These are phyloP conservation scores for Brachyhypopomus gauderio DNA, from an alignment of 2,113 vertebrate genomes.

Conservation along the genomic window DNA sequence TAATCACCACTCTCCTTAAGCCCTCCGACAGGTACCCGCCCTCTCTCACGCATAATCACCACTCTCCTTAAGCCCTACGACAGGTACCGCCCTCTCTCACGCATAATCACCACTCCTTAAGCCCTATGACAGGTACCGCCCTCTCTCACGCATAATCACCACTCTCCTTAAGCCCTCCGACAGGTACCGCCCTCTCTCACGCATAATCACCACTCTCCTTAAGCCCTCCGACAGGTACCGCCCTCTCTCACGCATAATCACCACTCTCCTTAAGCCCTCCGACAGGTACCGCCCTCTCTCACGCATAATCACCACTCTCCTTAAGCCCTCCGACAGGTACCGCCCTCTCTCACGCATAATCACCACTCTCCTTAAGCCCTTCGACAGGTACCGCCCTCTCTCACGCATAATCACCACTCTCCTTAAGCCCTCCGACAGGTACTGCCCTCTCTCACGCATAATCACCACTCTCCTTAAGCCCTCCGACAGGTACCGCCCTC, in stretches of 20 bases:
- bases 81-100: conserved; percentile 77
- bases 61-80: conserved; percentile 78
- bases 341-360: background rate
- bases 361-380: conserved; percentile 73
- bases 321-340: conserved; percentile 89
- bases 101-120: background rate
- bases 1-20: conserved; percentile 57
- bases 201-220: background rate
- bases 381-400: conserved; percentile 81
- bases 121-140: too few species aligned
- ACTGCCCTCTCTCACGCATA: background rate
- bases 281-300: conserved; percentile 79
- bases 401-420: background rate
- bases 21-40: conserved; percentile 87
- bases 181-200: background rate
- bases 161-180: too few species aligned
- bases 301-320: background rate
- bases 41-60: background rate
- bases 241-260: background rate
- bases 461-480: conserved; percentile 63
- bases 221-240: conserved; percentile 91
- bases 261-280: conserved; percentile 75
- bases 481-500: conserved; percentile 85
- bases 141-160: too few species aligned
- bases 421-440: conserved; percentile 89